These are phyloP conservation scores for Tragopan temminckii DNA, from an alignment of 2,797 vertebrate species.

Conservation along the genomic window DNA sequence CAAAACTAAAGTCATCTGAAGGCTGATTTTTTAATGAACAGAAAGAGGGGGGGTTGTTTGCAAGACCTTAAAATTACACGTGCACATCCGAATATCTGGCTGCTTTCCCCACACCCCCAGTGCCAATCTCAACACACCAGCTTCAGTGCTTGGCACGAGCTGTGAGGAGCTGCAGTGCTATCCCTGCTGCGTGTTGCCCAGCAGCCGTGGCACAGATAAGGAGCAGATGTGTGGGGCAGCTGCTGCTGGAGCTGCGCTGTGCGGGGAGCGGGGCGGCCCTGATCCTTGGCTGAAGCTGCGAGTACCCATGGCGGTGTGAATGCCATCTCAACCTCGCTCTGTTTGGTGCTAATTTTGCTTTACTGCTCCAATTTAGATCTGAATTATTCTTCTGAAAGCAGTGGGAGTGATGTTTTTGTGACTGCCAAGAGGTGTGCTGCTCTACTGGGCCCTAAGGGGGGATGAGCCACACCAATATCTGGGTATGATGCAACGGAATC, in stretches of 20 bases:
- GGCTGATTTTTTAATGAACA: neutral
- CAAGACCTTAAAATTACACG: neutral
- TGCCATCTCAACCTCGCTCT: neutral
- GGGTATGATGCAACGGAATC: constrained; percentile 7
- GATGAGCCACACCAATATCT: neutral
- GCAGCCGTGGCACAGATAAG: neutral
- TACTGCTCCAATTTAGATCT: neutral
- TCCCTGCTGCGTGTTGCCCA: neutral
- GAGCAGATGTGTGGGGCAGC: fast-evolving
- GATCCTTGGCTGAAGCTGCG: neutral
- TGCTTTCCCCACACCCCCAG: fast-evolving
- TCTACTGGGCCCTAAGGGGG: neutral
- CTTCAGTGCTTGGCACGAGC: fast-evolving
- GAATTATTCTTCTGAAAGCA: fast-evolving
- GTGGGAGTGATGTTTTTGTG: neutral
- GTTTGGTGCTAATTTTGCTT: neutral
- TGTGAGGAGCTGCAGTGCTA: neutral
- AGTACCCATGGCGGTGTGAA: neutral
- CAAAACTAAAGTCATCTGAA: neutral
- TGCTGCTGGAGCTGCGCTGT: neutral
- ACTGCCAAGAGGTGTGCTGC: neutral
- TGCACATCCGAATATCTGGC: fast-evolving
- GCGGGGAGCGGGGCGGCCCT: neutral
- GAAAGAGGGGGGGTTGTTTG: neutral
- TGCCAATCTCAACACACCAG: fast-evolving